Base-by-base conservation (phyloP, 2,113 vertebrate genomes). In the Chionomys nivalis region DNA sequence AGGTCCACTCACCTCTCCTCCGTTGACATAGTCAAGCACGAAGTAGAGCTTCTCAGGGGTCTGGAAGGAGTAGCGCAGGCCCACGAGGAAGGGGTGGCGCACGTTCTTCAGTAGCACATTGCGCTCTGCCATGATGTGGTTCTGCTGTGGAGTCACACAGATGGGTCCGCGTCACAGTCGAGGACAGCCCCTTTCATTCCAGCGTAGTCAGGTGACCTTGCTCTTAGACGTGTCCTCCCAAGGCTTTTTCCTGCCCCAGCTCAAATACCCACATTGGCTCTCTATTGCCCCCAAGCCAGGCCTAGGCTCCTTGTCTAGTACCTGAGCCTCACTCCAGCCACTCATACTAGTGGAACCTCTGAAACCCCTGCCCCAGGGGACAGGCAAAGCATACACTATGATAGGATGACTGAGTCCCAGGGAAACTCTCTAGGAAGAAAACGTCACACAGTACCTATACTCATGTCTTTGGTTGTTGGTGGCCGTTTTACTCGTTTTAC, bases 21-120 rank as follows among this genome's bases (percentile, higher is more conserved):
- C 99, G 2, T 99, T 99, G 73, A 99, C 99, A 47, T 99, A 99
- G 98, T 99, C 99, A 0, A 99, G 98, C 92, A 99, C 99, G 93
- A 99, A 99, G 97, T 99, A 99, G 95, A 99, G 99, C 94, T 99
- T 99, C 98, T 99, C 99, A 0, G 99, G 91, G 1, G 99, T 99
- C 98, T 99, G 99, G 98, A 99, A 99, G 96, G 99, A 99, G 96
- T 99, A 99, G 97, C 99, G 99, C 36, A 99, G 99, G 55, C 99
- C 99, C 95, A 99, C 99, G 13, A 99, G 99, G 98, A 99, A 99
- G 0, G 99, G 99, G 68, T 99, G 99, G 75, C 99, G 98, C 93
- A 99, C 98, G 0, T 99, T 99, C 98, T 99, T 99, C 97, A 99
- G 98, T 16, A 99, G 99, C 65, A 99, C 99, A 0, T 99, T 99